Base-by-base conservation (phyloP, 1,140 invertebrate genomes). In the Coptotermes formosanus region DNA sequence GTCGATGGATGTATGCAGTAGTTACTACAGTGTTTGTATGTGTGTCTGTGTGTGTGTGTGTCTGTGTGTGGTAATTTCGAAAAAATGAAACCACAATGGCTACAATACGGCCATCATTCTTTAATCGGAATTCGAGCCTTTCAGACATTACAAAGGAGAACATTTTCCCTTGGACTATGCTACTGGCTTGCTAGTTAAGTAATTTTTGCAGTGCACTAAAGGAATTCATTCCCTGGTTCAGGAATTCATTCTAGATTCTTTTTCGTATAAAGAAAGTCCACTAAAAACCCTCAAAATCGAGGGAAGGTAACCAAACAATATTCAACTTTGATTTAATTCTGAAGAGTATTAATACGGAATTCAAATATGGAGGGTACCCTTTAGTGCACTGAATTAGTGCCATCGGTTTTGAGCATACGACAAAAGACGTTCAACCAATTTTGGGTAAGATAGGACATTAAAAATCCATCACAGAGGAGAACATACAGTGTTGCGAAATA, bases 111-210 rank as follows among this genome's bases (percentile, higher is more conserved):
- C 64, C 19, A 55, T 55, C 52, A 55, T 55, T 55, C 52, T 55
- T 55, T 9, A 30, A 75, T 75, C 64, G n/a, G 64, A 75, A 75
- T 30, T 75, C n/a, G 30, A 75, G 25, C 64, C 25, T 75, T 64
- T 75, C 64, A 75, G 64, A 75, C 64, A 30, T 30, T 75, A 75
- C 64, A 75, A 75, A 75, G 64, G 64, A 75, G n/a, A 12, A 75
- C 25, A 75, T 75, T 75, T 25, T n/a, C 11, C n/a, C 64, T 25
- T 30, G 64, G n/a, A 2, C 25, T 6, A 8, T n/a, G 64, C 64
- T 75, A 30, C 64, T 75, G 64, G 16, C n/a, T 75, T 75, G n/a
- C 64, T 30, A 30, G 64, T 75, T 75, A 75, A 75, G 64, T 30
- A 30, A 75, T 75, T 75, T 25, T 30, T 75, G 64, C n/a, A 25